Percentiles rank a stretch among this genome's conserved stretches.
phyloP scores from a whole-genome alignment of 2,888 invertebrate genomes.

The Ornithoptera alexandrae region DNA sequence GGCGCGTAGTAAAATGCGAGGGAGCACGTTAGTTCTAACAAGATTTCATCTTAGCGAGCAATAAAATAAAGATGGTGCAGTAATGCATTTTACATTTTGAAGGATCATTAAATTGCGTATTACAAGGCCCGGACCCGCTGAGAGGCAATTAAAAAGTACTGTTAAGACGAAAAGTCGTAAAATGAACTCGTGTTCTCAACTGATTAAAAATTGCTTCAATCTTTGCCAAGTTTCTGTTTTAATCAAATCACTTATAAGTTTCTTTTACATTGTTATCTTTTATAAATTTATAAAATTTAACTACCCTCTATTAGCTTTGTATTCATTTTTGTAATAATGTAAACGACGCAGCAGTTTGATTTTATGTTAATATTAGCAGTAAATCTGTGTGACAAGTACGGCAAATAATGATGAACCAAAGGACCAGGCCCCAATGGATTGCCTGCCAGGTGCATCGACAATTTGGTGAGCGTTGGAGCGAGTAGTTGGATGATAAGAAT shows the following conservation, averaged over 20 bases:
- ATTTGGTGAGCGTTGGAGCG: too few species aligned
- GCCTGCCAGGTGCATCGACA: too few species aligned
- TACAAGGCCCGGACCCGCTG: slow-evolving; percentile 64
- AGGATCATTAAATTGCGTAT: slow-evolving; percentile 77
- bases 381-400: too few species aligned
- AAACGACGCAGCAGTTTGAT: too few species aligned
- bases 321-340: not conserved
- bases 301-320: slow-evolving; percentile 1
- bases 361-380: too few species aligned
- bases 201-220: slow-evolving; percentile 74
- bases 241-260: slow-evolving; percentile 26
- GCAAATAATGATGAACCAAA: too few species aligned
- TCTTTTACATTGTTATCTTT: slow-evolving; percentile 26
- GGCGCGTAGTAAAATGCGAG: slow-evolving; percentile 36
- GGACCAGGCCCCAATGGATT: too few species aligned
- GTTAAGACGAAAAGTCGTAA: slow-evolving; percentile 72
- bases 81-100: slow-evolving; percentile 77
- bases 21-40: slow-evolving; percentile 39
- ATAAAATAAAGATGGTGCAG: slow-evolving; percentile 73
- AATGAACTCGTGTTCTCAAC: slow-evolving; percentile 73
- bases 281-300: slow-evolving; percentile 18
- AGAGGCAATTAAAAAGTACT: slow-evolving; percentile 76
- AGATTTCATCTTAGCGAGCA: slow-evolving; percentile 54
- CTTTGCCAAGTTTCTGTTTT: slow-evolving; percentile 39
- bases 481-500: too few species aligned